Evolutionary conservation across 2,888 invertebrate genomes (phyloP).

Genomic region (Eurytoma adleriae): DNA sequence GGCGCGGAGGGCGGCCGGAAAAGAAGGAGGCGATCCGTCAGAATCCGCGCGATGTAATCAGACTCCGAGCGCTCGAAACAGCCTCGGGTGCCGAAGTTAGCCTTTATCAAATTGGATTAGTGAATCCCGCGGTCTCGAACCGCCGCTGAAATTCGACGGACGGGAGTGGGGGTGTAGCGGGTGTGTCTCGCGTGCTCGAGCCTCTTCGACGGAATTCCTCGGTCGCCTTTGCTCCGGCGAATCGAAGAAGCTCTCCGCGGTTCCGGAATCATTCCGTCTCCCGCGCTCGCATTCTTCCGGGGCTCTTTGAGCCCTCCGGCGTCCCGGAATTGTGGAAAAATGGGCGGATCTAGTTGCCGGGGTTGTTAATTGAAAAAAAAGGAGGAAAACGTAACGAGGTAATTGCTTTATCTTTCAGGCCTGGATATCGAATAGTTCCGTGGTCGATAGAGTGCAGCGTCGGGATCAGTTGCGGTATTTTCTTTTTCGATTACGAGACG

Average conservation of each 20-base stretch:
- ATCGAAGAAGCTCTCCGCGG: no score
- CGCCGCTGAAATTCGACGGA: no score
- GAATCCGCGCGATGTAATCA: conserved; percentile 23
- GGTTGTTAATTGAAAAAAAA: conserved; percentile 13
- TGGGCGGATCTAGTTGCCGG: background rate
- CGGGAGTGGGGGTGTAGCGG: no score
- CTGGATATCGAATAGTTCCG: conserved; percentile 18
- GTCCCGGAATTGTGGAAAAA: background rate
- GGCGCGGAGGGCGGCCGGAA: no score
- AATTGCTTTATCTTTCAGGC: conserved; percentile 27
- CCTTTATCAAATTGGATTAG: conserved; percentile 74
- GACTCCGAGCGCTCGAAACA: conserved; percentile 7
- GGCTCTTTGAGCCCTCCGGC: background rate
- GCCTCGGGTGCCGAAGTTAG: conserved; percentile 67
- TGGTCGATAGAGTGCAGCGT: background rate
- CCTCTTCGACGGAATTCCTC: no score
- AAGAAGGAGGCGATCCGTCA: conserved; percentile 10
- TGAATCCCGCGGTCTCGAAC: conserved; percentile 66
- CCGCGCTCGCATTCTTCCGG: background rate
- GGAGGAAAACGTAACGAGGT: conserved; percentile 6
- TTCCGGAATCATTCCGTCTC: no score
- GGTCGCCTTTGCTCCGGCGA: no score
- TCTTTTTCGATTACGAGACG: background rate
- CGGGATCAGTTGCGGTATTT: background rate
- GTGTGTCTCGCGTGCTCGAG: no score